These are phyloP conservation scores for Stegodyphus mimosarum DNA, from an alignment of 1,140 invertebrate species.

Conservation along the genomic window DNA sequence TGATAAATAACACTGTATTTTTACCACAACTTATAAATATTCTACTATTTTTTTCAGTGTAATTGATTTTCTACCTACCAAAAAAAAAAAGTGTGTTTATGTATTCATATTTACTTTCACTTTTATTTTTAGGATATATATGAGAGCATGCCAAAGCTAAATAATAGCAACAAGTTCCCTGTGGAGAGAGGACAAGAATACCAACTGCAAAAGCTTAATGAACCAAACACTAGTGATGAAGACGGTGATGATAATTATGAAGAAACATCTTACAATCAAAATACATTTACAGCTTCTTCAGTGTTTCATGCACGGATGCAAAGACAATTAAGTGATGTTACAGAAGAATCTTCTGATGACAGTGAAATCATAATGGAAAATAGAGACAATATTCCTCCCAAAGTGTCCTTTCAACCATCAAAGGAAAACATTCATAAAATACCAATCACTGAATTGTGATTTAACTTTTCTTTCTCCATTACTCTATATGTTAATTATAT, in stretches of 20 bases:
- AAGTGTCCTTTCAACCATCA: too few relatives aligned
- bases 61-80: too few relatives aligned
- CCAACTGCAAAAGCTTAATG: not conserved
- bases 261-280: not conserved
- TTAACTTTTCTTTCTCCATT: too few relatives aligned
- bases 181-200: not conserved
- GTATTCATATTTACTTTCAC: not conserved
- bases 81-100: not conserved
- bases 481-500: too few relatives aligned
- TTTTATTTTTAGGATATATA: constrained; percentile 21
- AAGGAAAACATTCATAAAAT: too few relatives aligned
- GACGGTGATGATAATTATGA: not conserved
- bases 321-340: constrained; percentile 33
- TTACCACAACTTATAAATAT: too few relatives aligned
- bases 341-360: constrained; percentile 20
- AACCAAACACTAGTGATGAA: not conserved
- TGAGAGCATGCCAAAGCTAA: not conserved
- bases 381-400: too few relatives aligned
- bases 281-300: not conserved
- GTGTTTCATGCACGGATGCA: not conserved
- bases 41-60: too few relatives aligned
- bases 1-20: too few relatives aligned
- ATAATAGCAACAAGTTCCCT: not conserved
- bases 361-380: not conserved
- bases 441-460: too few relatives aligned